A percentile compares a stretch with the other conserved stretches of the same genome.
Evolutionary conservation across 2,797 vertebrate genomes (phyloP).

Genomic region (Cuculus canorus): DNA sequence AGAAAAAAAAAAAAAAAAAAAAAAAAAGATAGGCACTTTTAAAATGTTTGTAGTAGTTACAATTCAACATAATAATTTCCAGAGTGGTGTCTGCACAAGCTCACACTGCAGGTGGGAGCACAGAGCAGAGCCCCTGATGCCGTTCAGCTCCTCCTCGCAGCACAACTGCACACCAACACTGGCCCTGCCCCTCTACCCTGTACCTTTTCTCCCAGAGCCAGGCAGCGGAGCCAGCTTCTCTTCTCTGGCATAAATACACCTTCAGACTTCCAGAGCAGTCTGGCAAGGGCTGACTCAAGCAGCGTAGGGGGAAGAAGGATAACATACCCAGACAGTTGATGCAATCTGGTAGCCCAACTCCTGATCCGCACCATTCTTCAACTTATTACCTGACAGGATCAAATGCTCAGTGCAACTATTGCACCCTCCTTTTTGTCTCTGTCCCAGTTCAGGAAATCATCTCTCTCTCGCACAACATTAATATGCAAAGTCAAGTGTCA

Average conservation of each 20-base stretch:
- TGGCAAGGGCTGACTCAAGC: background rate
- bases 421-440: background rate
- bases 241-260: background rate
- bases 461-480: background rate
- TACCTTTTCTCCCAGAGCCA: background rate
- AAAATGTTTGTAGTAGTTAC: background rate
- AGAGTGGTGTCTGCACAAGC: background rate
- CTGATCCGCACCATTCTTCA: background rate
- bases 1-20: too few species aligned
- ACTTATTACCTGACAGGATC: background rate
- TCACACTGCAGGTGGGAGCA: fast-evolving
- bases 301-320: background rate
- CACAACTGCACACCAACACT: fast-evolving
- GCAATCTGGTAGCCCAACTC: background rate
- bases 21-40: background rate
- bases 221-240: background rate
- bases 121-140: background rate
- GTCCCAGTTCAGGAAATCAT: background rate
- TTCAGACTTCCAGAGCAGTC: background rate
- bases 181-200: fast-evolving
- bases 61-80: background rate
- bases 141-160: background rate
- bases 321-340: background rate
- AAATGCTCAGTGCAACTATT: background rate
- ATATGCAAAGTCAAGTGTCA: background rate